Evolutionary conservation across 2,888 invertebrate species (phyloP), one percentile per base, ranked within the genome.

Genomic region (Rhyacophila evoluta): DNA sequence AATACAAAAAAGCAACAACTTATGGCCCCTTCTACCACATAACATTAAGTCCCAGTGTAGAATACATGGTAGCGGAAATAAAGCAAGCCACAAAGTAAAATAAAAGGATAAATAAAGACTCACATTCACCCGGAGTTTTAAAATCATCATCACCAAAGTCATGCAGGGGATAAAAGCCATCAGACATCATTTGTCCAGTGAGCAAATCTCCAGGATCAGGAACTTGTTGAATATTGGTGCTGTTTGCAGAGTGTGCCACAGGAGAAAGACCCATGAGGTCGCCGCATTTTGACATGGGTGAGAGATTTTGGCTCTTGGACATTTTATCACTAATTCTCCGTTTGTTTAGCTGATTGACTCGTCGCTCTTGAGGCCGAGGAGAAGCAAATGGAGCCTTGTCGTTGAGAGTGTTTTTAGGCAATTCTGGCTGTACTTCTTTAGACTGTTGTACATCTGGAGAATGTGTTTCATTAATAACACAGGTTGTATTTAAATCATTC

Each of bases 181-280:
- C 41, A 37, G 73, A 36, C 15, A 37, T 36, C 29, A 36, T 38
- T 15, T 70, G 38, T 1, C 81, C 81, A 15, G 81, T 81, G 27
- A 81, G 41, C 29, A 81, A 71, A 75, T 81, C 79, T 11, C 15
- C 55, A 15, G 70, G 12, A 11, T 41, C 74, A 3, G 37, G 25
- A 11, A n/a, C 10, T 15, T 73, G 38, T 11, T 27, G 27, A 29
- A 55, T 70, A 5, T n/a, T 28, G 2, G 25, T 41, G 19, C 27
- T 37, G 27, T 15, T 33, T 4, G 69, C 74, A 28, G 69, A 28
- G 4, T 74, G 70, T 11, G 69, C n/a, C 12, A 79, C 74, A 1
- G 82, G 82, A 2, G 82, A 82, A 39, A 81, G 55, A 5, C 81
- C 82, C 82, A 82, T 81, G 55, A 82, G 76, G 74, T 82, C 82